Base-by-base conservation (phyloP, 1,140 invertebrate genomes). In the Anastrepha ludens region DNA sequence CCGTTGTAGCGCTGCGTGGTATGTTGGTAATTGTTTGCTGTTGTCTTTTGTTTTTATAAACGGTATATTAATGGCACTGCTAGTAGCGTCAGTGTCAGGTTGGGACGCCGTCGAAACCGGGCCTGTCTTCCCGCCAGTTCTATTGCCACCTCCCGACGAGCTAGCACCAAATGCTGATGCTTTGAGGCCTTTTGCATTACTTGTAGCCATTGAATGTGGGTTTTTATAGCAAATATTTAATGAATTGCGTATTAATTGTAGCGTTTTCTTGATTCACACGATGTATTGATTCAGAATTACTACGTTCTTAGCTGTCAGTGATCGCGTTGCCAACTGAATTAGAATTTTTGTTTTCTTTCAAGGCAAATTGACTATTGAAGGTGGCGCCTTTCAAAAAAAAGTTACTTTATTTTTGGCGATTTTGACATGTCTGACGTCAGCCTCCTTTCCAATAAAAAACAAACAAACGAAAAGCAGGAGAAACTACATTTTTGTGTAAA, bases 1-100 rank as follows among this genome's bases (percentile, higher is more conserved):
- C 20, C 96, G 94, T 65, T 94, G 93, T 47, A 97, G 90, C 78
- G 97, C 95, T 93, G 91, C 88, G 2, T 92, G 93, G 60, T 95
- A 95, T 29, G 94, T 94, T 44, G 95, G 95, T 87, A 96, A 89
- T 55, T 94, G 90, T 89, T 94, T 94, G 3, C 90, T 91, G 88
- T 95, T 95, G 88, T 96, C 95, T 9, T 91, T 86, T 17, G 86
- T 90, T 15, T 91, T 90, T 86, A 93, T 93, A 0, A 94, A 88
- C n/a, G 93, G 94, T 88, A 95, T 95, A n/a, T 88, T 87, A 2
- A 90, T 91, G 11, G 87, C 89, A 20, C 94, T 89, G 41, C 93
- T 89, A 50, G 92, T 60, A 3, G 55, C 50, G 62, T 86, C 86
- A 11, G 87, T 87, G 20, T 88, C 86, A 2, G 47, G 50, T 7